Conservation (phyloP, 2,113 vertebrate species). For the Nothoprocta perdicaria region DNA sequence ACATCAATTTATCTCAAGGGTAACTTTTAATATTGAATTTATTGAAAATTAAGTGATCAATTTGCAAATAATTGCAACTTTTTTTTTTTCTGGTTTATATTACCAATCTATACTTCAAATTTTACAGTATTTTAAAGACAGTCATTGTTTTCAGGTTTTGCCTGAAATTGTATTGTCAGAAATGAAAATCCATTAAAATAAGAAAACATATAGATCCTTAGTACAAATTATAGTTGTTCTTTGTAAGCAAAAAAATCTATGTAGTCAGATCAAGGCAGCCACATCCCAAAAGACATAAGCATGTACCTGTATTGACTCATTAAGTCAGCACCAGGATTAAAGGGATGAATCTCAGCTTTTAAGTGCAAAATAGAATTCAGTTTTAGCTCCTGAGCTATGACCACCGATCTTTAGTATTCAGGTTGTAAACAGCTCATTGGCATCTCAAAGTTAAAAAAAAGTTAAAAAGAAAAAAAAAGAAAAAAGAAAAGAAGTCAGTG, state of each 20-base stretch:
- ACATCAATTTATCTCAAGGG: neutral
- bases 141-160: neutral
- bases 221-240: neutral
- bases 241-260: neutral
- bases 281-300: neutral
- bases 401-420: conserved; percentile 12
- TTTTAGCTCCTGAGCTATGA: conserved; percentile 39
- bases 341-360: conserved; percentile 51
- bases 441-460: neutral
- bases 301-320: neutral
- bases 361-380: conserved; percentile 8
- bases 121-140: neutral
- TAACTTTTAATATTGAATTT: neutral
- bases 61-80: neutral
- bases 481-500: neutral
- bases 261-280: neutral
- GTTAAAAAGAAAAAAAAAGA: neutral
- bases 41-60: neutral
- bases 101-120: neutral
- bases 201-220: neutral
- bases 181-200: neutral
- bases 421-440: conserved; percentile 23
- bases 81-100: neutral
- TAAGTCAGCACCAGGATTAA: neutral
- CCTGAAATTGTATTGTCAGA: neutral